A percentile compares a stretch with the other conserved stretches of the same genome.
phyloP scores from a whole-genome alignment of 2,797 vertebrate genomes.

The Pangasius mekongensis region DNA sequence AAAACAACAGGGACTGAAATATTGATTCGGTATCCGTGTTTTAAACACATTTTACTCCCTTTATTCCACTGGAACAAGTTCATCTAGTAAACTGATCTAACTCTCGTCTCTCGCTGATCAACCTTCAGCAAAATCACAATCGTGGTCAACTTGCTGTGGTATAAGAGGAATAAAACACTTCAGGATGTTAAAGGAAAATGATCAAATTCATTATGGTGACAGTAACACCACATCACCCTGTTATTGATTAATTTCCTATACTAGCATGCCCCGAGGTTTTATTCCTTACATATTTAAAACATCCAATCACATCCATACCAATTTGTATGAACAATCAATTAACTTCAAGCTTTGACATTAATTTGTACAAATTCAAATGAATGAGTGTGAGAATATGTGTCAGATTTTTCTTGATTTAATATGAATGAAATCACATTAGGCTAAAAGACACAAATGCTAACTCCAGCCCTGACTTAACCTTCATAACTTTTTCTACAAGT shows the following conservation, averaged over 20 bases:
- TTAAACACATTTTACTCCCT: background rate
- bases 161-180: background rate
- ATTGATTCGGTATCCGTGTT: background rate
- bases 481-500: background rate
- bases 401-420: background rate
- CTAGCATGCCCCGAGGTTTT: background rate
- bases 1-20: conserved; percentile 15
- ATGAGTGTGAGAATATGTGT: background rate
- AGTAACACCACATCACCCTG: too few relatives aligned
- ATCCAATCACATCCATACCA: background rate
- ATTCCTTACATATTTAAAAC: background rate
- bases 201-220: background rate
- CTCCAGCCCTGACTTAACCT: background rate
- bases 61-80: background rate
- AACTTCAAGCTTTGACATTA: background rate
- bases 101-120: background rate
- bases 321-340: background rate
- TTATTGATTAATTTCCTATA: background rate
- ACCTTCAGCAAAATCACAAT: background rate
- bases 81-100: background rate
- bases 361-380: background rate
- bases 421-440: background rate
- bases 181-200: background rate
- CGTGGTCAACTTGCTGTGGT: background rate
- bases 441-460: background rate